Conservation (phyloP, 2,113 vertebrate species). For the Ophiodon elongatus region DNA sequence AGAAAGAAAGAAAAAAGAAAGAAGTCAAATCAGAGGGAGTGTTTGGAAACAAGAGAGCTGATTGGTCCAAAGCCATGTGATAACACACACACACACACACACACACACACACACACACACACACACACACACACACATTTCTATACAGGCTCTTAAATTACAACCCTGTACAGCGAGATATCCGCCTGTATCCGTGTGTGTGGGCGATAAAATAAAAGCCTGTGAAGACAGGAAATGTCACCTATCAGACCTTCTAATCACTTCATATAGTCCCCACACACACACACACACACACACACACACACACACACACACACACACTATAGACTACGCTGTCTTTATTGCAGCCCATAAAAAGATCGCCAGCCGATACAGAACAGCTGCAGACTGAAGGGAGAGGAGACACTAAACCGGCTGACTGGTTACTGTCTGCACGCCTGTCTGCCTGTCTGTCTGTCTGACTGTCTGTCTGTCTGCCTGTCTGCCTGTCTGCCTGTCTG, state of each 20-base stretch:
- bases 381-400: not conserved
- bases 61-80: constrained; percentile 32
- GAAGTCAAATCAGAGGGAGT: not conserved
- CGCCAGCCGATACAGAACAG: not conserved
- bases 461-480: too few relatives aligned
- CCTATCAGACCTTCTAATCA: constrained; percentile 71
- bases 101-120: not conserved
- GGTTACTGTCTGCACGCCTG: too few relatives aligned
- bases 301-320: too few relatives aligned
- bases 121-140: not conserved
- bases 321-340: constrained; percentile 7
- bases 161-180: not conserved
- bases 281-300: too few relatives aligned
- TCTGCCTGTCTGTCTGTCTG: too few relatives aligned
- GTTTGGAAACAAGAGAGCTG: not conserved
- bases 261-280: constrained; percentile 27
- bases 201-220: constrained; percentile 21
- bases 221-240: constrained; percentile 41
- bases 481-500: too few relatives aligned
- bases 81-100: too few relatives aligned
- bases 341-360: constrained; percentile 28
- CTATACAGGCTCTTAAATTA: constrained; percentile 7
- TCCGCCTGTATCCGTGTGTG: constrained; percentile 15
- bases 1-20: constrained; percentile 12
- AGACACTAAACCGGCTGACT: not conserved